Evolutionary conservation across 2,113 vertebrate genomes (phyloP).

Genomic region (Brachyhypopomus occidentalis): DNA sequence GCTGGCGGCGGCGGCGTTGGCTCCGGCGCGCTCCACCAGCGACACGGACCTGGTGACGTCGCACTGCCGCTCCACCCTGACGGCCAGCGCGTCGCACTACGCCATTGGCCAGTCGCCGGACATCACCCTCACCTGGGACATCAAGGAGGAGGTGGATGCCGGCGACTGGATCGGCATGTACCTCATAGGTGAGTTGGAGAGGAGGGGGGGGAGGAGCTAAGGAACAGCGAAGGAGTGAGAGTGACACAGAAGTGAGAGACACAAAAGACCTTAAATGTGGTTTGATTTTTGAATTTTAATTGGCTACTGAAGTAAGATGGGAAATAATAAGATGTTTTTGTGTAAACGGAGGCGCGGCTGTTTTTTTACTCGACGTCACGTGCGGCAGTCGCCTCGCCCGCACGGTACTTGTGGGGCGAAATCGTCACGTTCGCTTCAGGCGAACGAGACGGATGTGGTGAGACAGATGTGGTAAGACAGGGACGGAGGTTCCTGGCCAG

Average conservation of each 20-base stretch:
- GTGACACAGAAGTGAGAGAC: too few species aligned
- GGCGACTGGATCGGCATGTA: conserved; percentile 95
- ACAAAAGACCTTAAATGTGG: background rate
- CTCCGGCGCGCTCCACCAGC: conserved; percentile 85
- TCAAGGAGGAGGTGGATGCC: conserved; percentile 90
- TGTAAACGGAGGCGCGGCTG: background rate
- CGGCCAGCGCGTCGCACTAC: conserved; percentile 86
- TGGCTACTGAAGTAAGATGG: background rate
- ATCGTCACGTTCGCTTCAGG: background rate
- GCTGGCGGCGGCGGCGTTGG: conserved; percentile 62
- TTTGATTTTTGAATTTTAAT: background rate
- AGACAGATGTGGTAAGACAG: too few species aligned
- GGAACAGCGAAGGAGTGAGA: too few species aligned
- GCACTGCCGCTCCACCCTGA: conserved; percentile 84
- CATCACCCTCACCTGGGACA: conserved; percentile 87
- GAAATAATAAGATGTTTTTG: background rate
- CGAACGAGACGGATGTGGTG: background rate
- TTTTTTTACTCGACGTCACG: background rate
- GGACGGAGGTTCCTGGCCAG: too few species aligned
- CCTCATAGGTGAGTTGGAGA: conserved; percentile 76
- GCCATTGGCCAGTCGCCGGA: conserved; percentile 84
- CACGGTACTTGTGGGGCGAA: background rate
- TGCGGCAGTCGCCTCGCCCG: too few species aligned
- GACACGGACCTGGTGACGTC: conserved; percentile 89
- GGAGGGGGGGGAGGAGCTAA: background rate